Base-by-base conservation (phyloP, 2,888 invertebrate genomes). In the Lochmaea crataegi region DNA sequence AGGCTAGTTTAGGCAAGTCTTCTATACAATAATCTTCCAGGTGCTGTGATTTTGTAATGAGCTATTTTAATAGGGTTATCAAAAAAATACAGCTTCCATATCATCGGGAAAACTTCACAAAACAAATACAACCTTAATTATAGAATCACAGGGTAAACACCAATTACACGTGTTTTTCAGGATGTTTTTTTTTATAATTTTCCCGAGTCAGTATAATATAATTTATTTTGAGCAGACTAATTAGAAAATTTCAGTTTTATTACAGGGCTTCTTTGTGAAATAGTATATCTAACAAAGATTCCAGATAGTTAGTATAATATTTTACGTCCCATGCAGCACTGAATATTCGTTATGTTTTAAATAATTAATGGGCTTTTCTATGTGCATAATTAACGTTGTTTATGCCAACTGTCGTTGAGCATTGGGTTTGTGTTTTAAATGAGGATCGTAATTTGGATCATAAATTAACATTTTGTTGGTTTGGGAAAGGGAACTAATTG, bases 301-400 rank as follows among this genome's bases (percentile, higher is more conserved):
- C 42, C 68, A 58, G 58, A 60, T 61, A 32, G 12, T 14, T 61
- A 32, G 12, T 14, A 51, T 32, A 16, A 51, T 51, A 53, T 18
- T 53, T 53, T 53, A 53, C 38, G 61, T 68, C 58, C 18, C 12
- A 38, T n/a, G 51, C 68, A 68, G 58, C 26, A 18, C 38, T 57
- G 48, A 26, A 2, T 26, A 48, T 65, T 32, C 56, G 56, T 56
- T 26, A 38, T 45, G 51, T 51, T 48, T 61, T 38, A 32, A n/a
- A 38, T 61, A 68, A 68, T 68, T 61, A 61, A 68, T 68, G 53
- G 68, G 61, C 61, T 61, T 68, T 61, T 63, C 61, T 68, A 68
- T 61, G 22, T 61, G 16, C 38, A 61, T 68, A 68, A 51, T 57
- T 57, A 68, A 38, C 53, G 45, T 48, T 41, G 41, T 68, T 68